phyloP scores from a whole-genome alignment of 2,797 vertebrate species.

The Taenioides sp. region DNA sequence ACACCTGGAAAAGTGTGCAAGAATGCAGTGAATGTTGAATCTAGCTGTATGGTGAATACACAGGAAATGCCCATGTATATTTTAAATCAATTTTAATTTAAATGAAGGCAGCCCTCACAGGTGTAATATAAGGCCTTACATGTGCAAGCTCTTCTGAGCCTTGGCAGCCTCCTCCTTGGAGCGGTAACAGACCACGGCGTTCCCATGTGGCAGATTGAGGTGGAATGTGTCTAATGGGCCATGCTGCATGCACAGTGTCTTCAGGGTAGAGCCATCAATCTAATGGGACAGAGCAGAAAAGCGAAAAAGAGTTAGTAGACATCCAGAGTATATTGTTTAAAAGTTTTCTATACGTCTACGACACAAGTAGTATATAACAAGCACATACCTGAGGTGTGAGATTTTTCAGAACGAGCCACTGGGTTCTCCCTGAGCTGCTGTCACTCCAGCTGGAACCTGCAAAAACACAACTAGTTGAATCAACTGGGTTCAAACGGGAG shows the following conservation, averaged over 20 bases:
- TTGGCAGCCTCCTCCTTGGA: constrained; percentile 98
- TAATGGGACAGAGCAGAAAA: constrained; percentile 44
- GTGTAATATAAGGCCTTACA: constrained; percentile 73
- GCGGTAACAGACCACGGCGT: constrained; percentile 97
- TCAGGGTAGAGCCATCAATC: constrained; percentile 97
- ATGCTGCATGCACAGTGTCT: constrained; percentile 96
- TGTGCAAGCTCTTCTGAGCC: constrained; percentile 99
- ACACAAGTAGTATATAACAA: neutral
- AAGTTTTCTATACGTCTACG: neutral
- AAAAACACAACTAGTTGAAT: constrained; percentile 5
- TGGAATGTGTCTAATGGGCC: constrained; percentile 98
- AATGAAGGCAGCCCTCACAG: neutral
- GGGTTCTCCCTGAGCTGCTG: constrained; percentile 98
- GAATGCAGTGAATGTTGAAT: neutral
- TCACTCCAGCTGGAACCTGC: constrained; percentile 95
- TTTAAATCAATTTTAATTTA: too few relatives aligned
- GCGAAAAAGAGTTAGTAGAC: neutral
- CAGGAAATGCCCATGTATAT: neutral
- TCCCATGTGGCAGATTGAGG: constrained; percentile 97
- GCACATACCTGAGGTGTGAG: constrained; percentile 95
- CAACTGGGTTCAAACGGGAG: neutral
- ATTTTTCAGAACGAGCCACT: constrained; percentile 99
- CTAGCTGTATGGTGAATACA: neutral
- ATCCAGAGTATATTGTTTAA: neutral
- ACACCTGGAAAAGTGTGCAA: constrained; percentile 80